A percentile compares a stretch with the other conserved stretches of the same genome.
Conservation (phyloP, 1,140 invertebrate genomes). For the Watersipora subatra region DNA sequence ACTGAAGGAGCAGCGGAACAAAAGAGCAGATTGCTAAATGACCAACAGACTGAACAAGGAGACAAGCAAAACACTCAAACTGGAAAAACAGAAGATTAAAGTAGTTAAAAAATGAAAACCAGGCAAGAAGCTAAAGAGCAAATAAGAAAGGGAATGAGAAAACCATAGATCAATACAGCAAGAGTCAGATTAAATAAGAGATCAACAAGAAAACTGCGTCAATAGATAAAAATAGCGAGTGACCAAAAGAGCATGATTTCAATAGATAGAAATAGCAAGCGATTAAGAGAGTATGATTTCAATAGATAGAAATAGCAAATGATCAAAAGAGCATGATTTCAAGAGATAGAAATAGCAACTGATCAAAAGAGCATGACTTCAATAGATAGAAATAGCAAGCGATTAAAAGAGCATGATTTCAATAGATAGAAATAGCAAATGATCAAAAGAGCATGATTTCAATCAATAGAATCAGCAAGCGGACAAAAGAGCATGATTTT, state of each 20-base stretch:
- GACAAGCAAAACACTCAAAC: too few species aligned
- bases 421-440: too few species aligned
- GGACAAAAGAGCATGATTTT: neutral
- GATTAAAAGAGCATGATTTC: conserved; percentile 1
- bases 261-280: neutral
- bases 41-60: conserved; percentile 1
- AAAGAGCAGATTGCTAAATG: conserved; percentile 1
- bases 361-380: too few species aligned
- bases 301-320: conserved; percentile 7
- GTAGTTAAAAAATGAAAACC: neutral
- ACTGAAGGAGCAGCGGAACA: conserved; percentile 1
- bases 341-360: too few species aligned
- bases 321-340: conserved; percentile 4
- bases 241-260: neutral
- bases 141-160: too few species aligned
- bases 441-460: too few species aligned
- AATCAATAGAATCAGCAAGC: neutral
- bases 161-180: too few species aligned
- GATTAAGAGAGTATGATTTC: conserved; percentile 1
- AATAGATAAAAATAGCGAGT: neutral
- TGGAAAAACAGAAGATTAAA: conserved; percentile 1
- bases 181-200: too few species aligned
- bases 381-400: too few species aligned
- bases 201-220: too few species aligned
- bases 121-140: neutral